A percentile compares a stretch with the other conserved stretches of the same genome.
phyloP scores from a whole-genome alignment of 2,797 vertebrate species.

The Diplodus sargus region DNA sequence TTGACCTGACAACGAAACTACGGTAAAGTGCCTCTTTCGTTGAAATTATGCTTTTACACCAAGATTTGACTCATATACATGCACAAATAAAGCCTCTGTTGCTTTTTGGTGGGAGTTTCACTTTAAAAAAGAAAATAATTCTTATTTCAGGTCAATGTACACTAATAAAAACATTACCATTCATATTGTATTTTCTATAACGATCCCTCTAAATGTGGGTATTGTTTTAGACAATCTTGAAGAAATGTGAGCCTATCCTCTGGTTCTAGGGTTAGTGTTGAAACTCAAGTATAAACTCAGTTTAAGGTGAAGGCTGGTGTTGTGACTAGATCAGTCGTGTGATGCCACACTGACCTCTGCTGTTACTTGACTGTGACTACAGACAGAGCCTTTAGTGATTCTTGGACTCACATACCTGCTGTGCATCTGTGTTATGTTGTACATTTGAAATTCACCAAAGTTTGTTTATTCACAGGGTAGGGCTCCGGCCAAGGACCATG shows the following conservation, averaged over 20 bases:
- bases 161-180: no score
- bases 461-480: not conserved
- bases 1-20: no score
- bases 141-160: no score
- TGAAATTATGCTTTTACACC: no score
- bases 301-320: not conserved
- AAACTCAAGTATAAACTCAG: not conserved
- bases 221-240: not conserved
- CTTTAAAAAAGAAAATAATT: no score
- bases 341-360: conserved; percentile 30
- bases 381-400: not conserved
- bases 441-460: not conserved
- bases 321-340: not conserved
- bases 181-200: no score
- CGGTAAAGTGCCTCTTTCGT: no score
- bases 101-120: no score
- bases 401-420: not conserved
- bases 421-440: no score
- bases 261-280: not conserved
- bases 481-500: not conserved
- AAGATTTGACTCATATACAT: no score
- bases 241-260: not conserved
- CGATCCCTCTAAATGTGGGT: not conserved
- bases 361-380: not conserved
- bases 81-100: no score